Base-by-base conservation (phyloP, 2,888 invertebrate species). In the Zygogramma bicolorata region DNA sequence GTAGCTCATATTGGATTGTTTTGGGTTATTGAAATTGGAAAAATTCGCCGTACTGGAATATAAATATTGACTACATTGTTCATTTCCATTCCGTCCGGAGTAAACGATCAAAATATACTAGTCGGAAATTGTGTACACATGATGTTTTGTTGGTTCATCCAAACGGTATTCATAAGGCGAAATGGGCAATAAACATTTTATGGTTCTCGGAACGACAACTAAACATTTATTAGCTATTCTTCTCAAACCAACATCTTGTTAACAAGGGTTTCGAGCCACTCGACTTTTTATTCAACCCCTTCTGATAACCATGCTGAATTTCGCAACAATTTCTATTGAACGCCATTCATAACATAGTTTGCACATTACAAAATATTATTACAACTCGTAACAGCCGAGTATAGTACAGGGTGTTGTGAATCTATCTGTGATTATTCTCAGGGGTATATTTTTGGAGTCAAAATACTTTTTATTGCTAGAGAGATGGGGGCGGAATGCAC, bases 1-100 rank as follows among this genome's bases (percentile, higher is more conserved):
- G 81, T 81, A 68, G 65, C 31, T 31, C 57, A 65, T 65, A 65
- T 63, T 42, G 20, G 40, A 42, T 66, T 60, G 31, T 61, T 61
- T 70, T 31, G 38, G 22, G 15, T 27, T 40, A 27, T 29, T 63
- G 20, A 29, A 29, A 29, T 18, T 63, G 61, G 15, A 62, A 42
- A 25, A 38, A n/a, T 62, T 42, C n/a, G 25, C 7, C n/a, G 27
- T 40, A 46, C 20, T 46, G 2, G 8, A 38, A 13, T 38, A 38
- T 13, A 38, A 1, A n/a, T 38, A 6, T 31, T 31, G 31, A 31
- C 10, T 31, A 3, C 10, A 2, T 38, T 38, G 13, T n/a, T 38
- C 38, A 38, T 13, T 38, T n/a, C n/a, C 38, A 8, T 7, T 13
- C 38, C 38, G n/a, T n/a, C n/a, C 38, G 13, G 38, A 38, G n/a